Evolutionary conservation across 2,797 vertebrate species (phyloP), one percentile per base, ranked within the genome.

Genomic region (Peromyscus attwateri): DNA sequence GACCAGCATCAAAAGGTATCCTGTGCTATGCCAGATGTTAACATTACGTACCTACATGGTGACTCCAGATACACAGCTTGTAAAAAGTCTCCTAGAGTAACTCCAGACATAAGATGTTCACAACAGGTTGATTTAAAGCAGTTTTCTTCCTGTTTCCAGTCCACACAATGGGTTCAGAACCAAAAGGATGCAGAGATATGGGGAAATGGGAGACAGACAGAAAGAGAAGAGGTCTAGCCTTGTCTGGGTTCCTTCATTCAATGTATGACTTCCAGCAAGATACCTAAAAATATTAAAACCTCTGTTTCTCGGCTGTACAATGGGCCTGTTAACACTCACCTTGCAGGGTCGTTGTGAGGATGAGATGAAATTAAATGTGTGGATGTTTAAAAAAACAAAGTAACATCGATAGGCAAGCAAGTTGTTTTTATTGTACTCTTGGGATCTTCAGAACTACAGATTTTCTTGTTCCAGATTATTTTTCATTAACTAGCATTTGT

Each of bases 401-500:
- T 62, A 19, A 34, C 68, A 11, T 82, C 34, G 1, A 7, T 82
- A 13, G 19, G 84, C 40, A 46, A 80, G 27, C n/a, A 66, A 37
- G 34, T 79, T 93, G 66, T 40, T 96, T 91, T 96, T 80, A 80
- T 60, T 92, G 12, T 49, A 68, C 31, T 88, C 84, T 64, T 68
- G 75, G 49, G 16, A 83, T 34, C 68, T 96, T 90, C 34, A 75
- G 57, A 96, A 94, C 46, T 17, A 0, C n/a, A 40, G 1, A 34
- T 14, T 19, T 75, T 91, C 75, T 68, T n/a, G 43, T 75, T 75
- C 40, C 21, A 71, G 52, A 92, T 94, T 90, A 49, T 52, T 96
- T 96, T 94, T 93, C n/a, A 76, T 85, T 89, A 95, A 92, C 17
- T 71, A 83, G 34, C 94, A 85, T 87, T 94, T 93, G 76, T 92